Conservation (phyloP, 2,888 invertebrate species). For the Meteorus colon region DNA sequence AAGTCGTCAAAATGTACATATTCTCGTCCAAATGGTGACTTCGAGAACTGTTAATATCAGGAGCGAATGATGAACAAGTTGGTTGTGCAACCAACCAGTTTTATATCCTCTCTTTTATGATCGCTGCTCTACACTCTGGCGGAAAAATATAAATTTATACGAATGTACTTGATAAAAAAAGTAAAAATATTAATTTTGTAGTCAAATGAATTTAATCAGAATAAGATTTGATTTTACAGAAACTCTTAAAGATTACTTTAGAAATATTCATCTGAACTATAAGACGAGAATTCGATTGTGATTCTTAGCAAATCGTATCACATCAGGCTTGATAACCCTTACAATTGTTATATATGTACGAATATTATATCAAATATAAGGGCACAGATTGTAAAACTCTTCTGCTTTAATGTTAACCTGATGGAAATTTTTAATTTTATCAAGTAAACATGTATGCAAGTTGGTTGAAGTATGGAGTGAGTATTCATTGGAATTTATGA, state of each 20-base stretch:
- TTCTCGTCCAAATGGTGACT: background rate
- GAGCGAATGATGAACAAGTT: background rate
- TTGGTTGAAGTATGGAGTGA: background rate
- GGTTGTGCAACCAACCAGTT: too few relatives aligned
- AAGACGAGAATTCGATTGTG: too few relatives aligned
- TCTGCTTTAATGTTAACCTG: background rate
- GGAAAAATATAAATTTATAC: too few relatives aligned
- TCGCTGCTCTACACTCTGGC: too few relatives aligned
- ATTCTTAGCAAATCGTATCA: too few relatives aligned
- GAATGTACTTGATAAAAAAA: too few relatives aligned
- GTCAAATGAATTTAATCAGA: too few relatives aligned
- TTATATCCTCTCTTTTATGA: too few relatives aligned
- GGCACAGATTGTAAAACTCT: background rate
- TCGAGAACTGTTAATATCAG: background rate
- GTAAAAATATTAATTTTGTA: too few relatives aligned
- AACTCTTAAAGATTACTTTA: too few relatives aligned
- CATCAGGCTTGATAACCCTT: background rate
- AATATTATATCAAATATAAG: background rate
- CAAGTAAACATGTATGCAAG: background rate
- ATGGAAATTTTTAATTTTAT: slow-evolving; percentile 3
- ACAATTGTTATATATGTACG: background rate
- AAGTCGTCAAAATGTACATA: background rate
- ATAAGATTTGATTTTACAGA: too few relatives aligned
- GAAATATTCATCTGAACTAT: too few relatives aligned
- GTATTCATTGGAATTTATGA: background rate